Conservation (phyloP, 2,113 vertebrate species). For the Epinephelus moara region DNA sequence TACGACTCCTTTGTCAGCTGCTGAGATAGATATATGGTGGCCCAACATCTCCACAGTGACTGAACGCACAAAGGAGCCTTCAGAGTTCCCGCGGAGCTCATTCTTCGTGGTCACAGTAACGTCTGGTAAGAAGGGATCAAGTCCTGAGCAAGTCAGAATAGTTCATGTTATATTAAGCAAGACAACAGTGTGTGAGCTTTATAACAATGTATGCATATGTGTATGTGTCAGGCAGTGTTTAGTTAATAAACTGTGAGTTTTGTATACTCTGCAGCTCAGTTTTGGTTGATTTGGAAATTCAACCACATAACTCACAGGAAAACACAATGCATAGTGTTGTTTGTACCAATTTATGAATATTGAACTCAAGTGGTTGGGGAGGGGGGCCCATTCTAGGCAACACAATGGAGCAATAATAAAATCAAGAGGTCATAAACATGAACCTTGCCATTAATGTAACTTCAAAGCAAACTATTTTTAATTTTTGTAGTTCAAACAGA, state of each 20-base stretch:
- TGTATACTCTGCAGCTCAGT: background rate
- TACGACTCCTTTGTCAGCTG: background rate
- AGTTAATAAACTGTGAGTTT: background rate
- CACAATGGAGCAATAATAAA: too few relatives aligned
- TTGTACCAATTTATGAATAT: background rate
- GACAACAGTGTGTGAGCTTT: background rate
- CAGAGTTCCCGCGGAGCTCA: constrained; percentile 41
- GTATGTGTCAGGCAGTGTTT: background rate
- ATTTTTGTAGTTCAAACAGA: too few relatives aligned
- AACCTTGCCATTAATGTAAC: too few relatives aligned
- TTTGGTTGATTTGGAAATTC: background rate
- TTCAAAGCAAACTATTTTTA: too few relatives aligned
- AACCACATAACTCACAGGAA: background rate
- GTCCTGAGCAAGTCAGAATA: constrained; percentile 11
- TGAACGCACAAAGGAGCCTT: constrained; percentile 44
- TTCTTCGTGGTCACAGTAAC: constrained; percentile 40
- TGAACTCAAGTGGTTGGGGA: too few relatives aligned
- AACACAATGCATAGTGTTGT: too few relatives aligned
- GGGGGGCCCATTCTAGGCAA: too few relatives aligned
- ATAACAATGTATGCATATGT: background rate
- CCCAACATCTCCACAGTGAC: constrained; percentile 22
- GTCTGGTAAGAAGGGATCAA: constrained; percentile 19
- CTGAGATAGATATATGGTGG: constrained; percentile 12
- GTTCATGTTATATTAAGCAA: background rate
- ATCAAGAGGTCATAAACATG: too few relatives aligned